These are phyloP conservation scores for Cyanoramphus novaezelandiae DNA, from an alignment of 2,113 vertebrate species.

Conservation along the genomic window DNA sequence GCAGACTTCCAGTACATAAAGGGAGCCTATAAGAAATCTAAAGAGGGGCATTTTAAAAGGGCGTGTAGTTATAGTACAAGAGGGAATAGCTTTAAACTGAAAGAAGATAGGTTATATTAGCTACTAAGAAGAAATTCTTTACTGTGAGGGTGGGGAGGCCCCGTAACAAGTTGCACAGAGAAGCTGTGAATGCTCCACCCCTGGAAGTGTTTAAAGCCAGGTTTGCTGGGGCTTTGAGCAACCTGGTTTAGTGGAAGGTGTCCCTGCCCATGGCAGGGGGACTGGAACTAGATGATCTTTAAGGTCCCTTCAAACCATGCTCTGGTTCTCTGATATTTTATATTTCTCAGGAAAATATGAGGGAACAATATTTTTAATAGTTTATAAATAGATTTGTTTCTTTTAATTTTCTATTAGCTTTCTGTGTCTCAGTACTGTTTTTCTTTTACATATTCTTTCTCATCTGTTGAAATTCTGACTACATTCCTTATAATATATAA, in stretches of 20 bases:
- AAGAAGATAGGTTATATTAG: not conserved
- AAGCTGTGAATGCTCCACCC: not conserved
- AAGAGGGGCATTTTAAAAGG: not conserved
- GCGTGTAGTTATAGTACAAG: not conserved
- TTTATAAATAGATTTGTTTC: not conserved
- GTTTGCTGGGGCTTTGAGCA: not conserved
- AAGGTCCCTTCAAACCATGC: not conserved
- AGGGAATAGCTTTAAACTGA: not conserved
- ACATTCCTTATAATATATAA: not conserved
- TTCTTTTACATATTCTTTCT: not conserved
- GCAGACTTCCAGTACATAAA: not conserved
- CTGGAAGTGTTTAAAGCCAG: not conserved
- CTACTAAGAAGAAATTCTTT: not conserved
- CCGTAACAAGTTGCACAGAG: not conserved
- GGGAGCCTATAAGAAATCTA: not conserved
- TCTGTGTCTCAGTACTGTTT: not conserved
- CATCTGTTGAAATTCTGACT: not conserved
- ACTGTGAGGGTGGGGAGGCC: not conserved
- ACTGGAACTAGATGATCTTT: not conserved
- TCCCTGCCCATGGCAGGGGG: not conserved
- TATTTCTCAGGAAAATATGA: not conserved
- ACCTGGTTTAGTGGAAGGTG: not conserved
- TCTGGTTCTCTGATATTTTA: not conserved
- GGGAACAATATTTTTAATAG: not conserved
- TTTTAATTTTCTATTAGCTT: not conserved